Conservation (phyloP, 2,888 invertebrate species). For the Cryptocephalus primarius region DNA sequence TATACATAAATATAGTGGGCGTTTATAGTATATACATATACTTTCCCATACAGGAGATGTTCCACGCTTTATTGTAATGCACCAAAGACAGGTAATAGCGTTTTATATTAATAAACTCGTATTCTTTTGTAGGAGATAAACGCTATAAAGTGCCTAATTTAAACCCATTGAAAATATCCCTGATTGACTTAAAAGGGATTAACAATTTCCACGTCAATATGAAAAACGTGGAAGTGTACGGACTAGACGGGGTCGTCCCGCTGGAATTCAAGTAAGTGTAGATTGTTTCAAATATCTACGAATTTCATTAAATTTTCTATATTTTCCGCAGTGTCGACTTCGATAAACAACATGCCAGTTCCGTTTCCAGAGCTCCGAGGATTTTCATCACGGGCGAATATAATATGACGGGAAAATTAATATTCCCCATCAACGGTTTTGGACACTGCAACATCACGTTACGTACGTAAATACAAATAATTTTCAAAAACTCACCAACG, state of each 20-base stretch:
- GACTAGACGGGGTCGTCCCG: slow-evolving; percentile 2
- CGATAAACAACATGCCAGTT: slow-evolving; percentile 1
- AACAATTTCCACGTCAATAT: slow-evolving; percentile 1
- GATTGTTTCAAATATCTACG: not conserved
- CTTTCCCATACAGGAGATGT: no score
- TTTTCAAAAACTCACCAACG: not conserved
- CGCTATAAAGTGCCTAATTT: slow-evolving; percentile 20
- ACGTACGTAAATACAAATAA: slow-evolving; percentile 9
- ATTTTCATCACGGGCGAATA: slow-evolving; percentile 15
- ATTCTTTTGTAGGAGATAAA: slow-evolving; percentile 21
- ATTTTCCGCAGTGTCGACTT: slow-evolving; percentile 10
- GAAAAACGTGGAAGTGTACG: slow-evolving; percentile 5
- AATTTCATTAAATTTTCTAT: slow-evolving; percentile 1
- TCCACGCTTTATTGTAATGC: no score
- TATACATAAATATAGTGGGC: no score
- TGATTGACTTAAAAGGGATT: slow-evolving; percentile 7
- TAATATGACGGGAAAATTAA: slow-evolving; percentile 24
- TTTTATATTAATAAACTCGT: not conserved
- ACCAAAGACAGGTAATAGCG: no score
- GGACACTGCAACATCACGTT: slow-evolving; percentile 24
- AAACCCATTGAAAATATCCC: slow-evolving; percentile 21
- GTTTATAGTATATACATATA: no score
- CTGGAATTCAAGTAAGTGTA: not conserved
- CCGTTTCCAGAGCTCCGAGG: slow-evolving; percentile 1
- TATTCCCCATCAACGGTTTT: slow-evolving; percentile 26